Conservation (phyloP, 2,888 invertebrate species). For the Papilio protenor region DNA sequence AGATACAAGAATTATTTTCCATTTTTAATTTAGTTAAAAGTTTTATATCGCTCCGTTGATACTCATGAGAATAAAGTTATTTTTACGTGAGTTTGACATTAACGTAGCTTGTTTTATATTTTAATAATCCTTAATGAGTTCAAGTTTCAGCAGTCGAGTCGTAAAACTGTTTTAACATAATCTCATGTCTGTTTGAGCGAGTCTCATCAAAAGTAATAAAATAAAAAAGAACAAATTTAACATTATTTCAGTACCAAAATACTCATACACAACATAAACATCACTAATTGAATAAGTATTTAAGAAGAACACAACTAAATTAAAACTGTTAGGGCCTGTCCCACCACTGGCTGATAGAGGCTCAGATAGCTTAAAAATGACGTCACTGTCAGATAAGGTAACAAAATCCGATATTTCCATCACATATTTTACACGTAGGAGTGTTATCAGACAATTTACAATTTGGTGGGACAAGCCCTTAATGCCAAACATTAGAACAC, state of each 20-base stretch:
- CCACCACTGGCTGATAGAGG: too few species aligned
- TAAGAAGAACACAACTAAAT: neutral
- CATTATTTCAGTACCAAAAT: neutral
- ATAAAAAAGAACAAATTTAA: neutral
- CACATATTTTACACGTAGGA: too few species aligned
- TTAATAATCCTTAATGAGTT: slow-evolving; percentile 10
- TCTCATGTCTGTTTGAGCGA: neutral
- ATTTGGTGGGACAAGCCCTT: too few species aligned
- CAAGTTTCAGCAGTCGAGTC: slow-evolving; percentile 8
- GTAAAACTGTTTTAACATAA: slow-evolving; percentile 15
- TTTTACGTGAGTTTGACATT: slow-evolving; percentile 4
- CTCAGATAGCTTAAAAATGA: too few species aligned
- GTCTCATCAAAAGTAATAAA: slow-evolving; percentile 6
- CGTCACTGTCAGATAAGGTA: too few species aligned
- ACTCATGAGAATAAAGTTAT: neutral
- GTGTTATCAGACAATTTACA: too few species aligned
- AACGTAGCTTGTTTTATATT: slow-evolving; percentile 15
- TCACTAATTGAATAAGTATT: slow-evolving; percentile 3
- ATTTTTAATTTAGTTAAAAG: neutral
- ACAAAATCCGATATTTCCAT: too few species aligned
- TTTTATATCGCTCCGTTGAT: slow-evolving; percentile 3
- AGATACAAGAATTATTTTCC: neutral
- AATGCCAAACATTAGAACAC: slow-evolving; percentile 9
- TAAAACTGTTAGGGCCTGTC: neutral
- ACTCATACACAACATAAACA: neutral